Evolutionary conservation across 1,140 invertebrate genomes (phyloP).

Genomic region (Cardiocondyla obscurior): DNA sequence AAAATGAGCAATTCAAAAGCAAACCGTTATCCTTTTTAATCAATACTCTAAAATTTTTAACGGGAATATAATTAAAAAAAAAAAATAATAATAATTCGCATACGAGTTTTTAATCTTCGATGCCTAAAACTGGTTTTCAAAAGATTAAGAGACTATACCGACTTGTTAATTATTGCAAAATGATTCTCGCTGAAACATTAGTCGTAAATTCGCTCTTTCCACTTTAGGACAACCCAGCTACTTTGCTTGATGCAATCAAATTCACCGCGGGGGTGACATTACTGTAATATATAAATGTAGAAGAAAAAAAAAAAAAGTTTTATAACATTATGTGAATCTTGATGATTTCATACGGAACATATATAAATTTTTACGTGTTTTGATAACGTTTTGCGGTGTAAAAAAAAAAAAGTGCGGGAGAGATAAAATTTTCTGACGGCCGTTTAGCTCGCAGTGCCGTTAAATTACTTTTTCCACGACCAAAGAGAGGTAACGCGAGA

Average conservation of each 20-base stretch:
- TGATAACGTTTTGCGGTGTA: background rate
- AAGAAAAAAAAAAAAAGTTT: background rate
- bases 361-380: constrained; percentile 37
- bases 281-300: background rate
- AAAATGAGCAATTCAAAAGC: background rate
- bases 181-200: background rate
- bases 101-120: background rate
- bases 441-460: constrained; percentile 52
- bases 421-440: constrained; percentile 53
- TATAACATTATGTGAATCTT: background rate
- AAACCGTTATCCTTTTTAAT: background rate
- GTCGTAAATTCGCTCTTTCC: background rate
- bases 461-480: constrained; percentile 76
- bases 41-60: background rate
- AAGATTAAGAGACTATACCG: background rate
- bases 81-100: background rate
- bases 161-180: background rate
- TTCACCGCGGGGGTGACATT: background rate
- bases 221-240: background rate
- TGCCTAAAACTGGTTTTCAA: background rate
- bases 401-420: background rate
- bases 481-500: constrained; percentile 69
- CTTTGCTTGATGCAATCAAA: constrained; percentile 7
- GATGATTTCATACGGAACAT: background rate
- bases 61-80: background rate